A percentile compares a stretch with the other conserved stretches of the same genome.
Evolutionary conservation across 2,113 vertebrate species (phyloP).

Genomic region (Narcine bancroftii): DNA sequence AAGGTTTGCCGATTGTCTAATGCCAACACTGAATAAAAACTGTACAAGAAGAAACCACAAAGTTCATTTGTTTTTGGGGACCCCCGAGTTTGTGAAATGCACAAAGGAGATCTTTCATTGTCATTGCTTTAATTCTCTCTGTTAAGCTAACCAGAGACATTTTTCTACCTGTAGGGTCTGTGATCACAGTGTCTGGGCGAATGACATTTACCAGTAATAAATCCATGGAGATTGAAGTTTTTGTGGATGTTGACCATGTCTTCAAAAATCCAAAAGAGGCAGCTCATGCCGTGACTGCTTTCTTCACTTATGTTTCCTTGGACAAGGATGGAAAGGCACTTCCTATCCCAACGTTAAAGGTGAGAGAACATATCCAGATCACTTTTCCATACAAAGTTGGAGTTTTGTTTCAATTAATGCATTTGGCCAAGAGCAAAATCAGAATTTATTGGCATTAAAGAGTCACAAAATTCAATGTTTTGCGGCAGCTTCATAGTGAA

Average conservation of each 20-base stretch:
- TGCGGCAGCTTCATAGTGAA: too few species aligned
- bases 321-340: constrained; percentile 74
- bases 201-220: constrained; percentile 90
- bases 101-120: background rate
- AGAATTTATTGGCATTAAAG: too few species aligned
- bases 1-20: background rate
- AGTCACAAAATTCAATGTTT: too few species aligned
- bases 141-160: background rate
- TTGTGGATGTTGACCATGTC: constrained; percentile 75
- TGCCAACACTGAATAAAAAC: background rate
- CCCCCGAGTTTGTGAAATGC: background rate
- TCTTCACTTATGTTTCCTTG: constrained; percentile 89
- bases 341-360: constrained; percentile 75
- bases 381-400: background rate
- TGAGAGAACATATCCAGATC: constrained; percentile 49
- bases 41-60: too few species aligned
- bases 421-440: background rate
- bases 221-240: constrained; percentile 93
- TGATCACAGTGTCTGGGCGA: constrained; percentile 82
- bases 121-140: too few species aligned
- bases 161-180: constrained; percentile 58
- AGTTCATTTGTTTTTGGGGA: background rate
- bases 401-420: background rate
- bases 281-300: constrained; percentile 81
- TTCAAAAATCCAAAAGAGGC: constrained; percentile 58